These are phyloP conservation scores for Eremophila alpestris DNA, from an alignment of 2,797 vertebrate species.

Conservation along the genomic window DNA sequence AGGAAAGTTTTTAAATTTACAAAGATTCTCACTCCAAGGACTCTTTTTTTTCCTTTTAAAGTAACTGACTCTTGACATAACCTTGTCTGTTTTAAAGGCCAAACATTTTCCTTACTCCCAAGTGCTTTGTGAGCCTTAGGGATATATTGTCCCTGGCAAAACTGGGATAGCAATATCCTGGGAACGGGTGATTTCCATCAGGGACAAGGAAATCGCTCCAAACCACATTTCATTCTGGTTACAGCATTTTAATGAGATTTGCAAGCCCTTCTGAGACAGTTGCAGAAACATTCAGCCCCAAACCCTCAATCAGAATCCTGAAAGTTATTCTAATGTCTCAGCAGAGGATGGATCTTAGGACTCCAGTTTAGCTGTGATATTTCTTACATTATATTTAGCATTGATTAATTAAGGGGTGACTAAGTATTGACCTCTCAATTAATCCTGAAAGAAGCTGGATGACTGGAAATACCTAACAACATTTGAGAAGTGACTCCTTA, in stretches of 20 bases:
- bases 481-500: neutral
- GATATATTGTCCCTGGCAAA: slow-evolving; percentile 61
- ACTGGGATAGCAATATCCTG: slow-evolving; percentile 46
- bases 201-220: slow-evolving; percentile 52
- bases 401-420: slow-evolving; percentile 42
- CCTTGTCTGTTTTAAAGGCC: slow-evolving; percentile 51
- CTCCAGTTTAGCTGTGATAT: neutral
- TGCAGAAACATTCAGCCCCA: neutral
- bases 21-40: neutral
- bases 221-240: slow-evolving; percentile 63
- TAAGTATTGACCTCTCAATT: slow-evolving; percentile 31
- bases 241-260: slow-evolving; percentile 53
- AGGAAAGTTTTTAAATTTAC: slow-evolving; percentile 16
- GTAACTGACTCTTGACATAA: slow-evolving; percentile 57
- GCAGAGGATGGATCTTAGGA: neutral
- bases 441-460: neutral
- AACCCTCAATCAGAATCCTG: neutral
- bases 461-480: slow-evolving; percentile 26
- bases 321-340: neutral
- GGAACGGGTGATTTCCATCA: slow-evolving; percentile 56
- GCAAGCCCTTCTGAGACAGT: slow-evolving; percentile 11
- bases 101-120: slow-evolving; percentile 53
- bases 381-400: slow-evolving; percentile 14
- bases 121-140: slow-evolving; percentile 43
- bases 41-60: slow-evolving; percentile 14